Percentiles rank a stretch among this genome's conserved stretches.
Evolutionary conservation across 2,888 invertebrate genomes (phyloP).

Genomic region (Octodonta nipae): DNA sequence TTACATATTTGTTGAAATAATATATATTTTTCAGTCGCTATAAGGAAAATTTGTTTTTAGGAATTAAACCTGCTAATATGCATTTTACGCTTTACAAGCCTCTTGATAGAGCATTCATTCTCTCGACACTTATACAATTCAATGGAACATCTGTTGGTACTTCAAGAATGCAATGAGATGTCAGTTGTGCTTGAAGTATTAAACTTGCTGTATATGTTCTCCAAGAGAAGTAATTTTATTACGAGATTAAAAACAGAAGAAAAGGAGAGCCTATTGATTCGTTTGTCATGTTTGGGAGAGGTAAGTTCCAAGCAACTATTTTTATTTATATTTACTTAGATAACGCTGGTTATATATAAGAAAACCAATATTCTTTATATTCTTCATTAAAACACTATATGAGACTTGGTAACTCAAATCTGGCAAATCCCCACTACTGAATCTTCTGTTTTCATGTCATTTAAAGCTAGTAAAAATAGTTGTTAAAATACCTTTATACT

Average conservation of each 20-base stretch:
- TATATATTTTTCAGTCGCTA: no score
- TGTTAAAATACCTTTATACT: no score
- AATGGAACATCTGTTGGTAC: slow-evolving; percentile 66
- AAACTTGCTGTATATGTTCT: slow-evolving; percentile 76
- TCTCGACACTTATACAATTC: slow-evolving; percentile 77
- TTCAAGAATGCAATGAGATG: slow-evolving; percentile 69
- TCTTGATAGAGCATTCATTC: slow-evolving; percentile 77
- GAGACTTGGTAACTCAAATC: no score
- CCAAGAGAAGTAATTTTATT: slow-evolving; percentile 76
- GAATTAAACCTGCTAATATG: slow-evolving; percentile 57
- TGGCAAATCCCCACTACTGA: no score
- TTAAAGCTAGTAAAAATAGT: no score
- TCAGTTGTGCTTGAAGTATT: slow-evolving; percentile 70
- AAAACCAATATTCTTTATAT: no score
- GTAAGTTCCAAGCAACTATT: slow-evolving; percentile 36
- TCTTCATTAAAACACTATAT: no score
- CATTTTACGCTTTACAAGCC: slow-evolving; percentile 67
- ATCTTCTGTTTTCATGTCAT: no score
- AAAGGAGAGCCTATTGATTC: slow-evolving; percentile 53
- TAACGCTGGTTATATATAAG: neutral
- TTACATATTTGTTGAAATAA: no score
- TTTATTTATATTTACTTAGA: slow-evolving; percentile 1
- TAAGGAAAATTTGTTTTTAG: slow-evolving; percentile 32
- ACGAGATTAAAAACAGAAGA: slow-evolving; percentile 60
- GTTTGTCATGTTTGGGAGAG: slow-evolving; percentile 68